These are phyloP conservation scores for Eupithecia subfuscata DNA, from an alignment of 2,888 invertebrate species.

Conservation along the genomic window DNA sequence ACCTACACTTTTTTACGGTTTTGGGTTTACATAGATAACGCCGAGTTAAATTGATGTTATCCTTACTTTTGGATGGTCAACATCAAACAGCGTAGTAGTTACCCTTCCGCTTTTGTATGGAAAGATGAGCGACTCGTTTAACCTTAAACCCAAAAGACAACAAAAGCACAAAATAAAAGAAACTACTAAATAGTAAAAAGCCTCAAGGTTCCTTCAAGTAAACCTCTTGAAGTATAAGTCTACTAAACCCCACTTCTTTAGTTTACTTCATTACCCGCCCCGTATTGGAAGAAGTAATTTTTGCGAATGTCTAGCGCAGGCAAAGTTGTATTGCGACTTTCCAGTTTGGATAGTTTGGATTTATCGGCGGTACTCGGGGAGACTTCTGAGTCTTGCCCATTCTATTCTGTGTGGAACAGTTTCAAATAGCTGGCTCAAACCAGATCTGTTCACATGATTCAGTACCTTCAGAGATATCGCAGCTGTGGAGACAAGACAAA, in stretches of 20 bases:
- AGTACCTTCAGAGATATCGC: background rate
- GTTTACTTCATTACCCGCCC: conserved; percentile 15
- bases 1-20: too few species aligned
- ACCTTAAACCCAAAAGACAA: background rate
- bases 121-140: too few species aligned
- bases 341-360: conserved; percentile 55
- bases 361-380: conserved; percentile 59
- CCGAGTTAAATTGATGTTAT: too few species aligned
- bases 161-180: background rate
- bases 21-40: too few species aligned
- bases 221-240: conserved; percentile 2
- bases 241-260: conserved; percentile 9
- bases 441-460: background rate
- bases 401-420: conserved; percentile 29
- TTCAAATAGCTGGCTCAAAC: conserved; percentile 21
- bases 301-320: conserved; percentile 31
- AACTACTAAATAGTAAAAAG: background rate
- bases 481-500: background rate
- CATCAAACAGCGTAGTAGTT: too few species aligned
- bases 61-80: too few species aligned
- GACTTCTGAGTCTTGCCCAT: conserved; percentile 59
- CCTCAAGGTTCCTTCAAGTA: conserved; percentile 6
- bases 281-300: conserved; percentile 31
- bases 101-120: too few species aligned
- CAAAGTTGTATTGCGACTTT: conserved; percentile 43